Conservation (phyloP, 2,797 vertebrate species). For the Bufotes viridis region DNA sequence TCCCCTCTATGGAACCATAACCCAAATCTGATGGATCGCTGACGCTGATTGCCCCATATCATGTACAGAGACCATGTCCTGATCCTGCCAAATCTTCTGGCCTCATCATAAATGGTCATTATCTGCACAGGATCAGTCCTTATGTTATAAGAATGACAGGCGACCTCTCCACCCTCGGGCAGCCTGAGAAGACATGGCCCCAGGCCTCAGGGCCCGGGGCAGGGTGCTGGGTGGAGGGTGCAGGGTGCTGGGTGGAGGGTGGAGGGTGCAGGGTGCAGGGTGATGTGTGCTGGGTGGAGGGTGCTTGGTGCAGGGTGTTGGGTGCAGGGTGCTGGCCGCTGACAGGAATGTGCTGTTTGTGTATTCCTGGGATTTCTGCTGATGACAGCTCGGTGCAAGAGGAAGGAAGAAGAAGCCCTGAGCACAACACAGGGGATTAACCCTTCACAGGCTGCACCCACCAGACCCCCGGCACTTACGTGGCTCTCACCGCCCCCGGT, state of each 20-base stretch:
- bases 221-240: no score
- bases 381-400: conserved; percentile 32
- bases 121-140: no score
- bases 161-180: no score
- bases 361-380: neutral
- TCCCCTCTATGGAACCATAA: no score
- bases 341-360: conserved; percentile 19
- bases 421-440: neutral
- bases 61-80: no score
- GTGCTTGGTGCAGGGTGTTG: neutral
- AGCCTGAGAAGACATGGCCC: neutral
- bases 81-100: no score
- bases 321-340: neutral
- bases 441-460: neutral
- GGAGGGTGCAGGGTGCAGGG: neutral
- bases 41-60: no score
- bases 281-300: neutral
- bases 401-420: conserved; percentile 13
- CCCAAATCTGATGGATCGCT: no score
- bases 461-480: conserved; percentile 77
- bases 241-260: no score
- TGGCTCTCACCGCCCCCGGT: conserved; percentile 87
- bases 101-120: no score
- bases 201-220: no score
- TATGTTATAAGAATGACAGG: no score